Evolutionary conservation across 92 coral and sea anemone genomes (phyloP).

Genomic region (Phenganax subtilis): DNA sequence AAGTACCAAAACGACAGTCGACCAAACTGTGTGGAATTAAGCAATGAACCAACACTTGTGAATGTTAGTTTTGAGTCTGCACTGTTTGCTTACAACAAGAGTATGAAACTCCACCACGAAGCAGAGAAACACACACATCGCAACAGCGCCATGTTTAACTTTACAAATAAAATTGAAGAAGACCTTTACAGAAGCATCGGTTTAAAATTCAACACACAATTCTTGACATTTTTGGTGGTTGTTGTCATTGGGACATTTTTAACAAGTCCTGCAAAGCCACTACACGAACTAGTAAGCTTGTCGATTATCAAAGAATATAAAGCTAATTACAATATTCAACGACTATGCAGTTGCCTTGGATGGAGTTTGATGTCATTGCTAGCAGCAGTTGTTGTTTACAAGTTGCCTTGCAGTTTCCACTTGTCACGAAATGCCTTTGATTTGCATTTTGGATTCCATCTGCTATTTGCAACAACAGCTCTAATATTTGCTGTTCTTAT

Average conservation of each 20-base stretch:
- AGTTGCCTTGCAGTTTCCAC: conserved; percentile 64
- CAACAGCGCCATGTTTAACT: background rate
- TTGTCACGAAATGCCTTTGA: conserved; percentile 65
- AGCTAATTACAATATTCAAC: conserved; percentile 45
- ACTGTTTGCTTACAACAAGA: too few relatives aligned
- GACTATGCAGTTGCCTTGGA: conserved; percentile 64
- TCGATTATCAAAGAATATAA: conserved; percentile 60
- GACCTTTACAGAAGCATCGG: conserved; percentile 1
- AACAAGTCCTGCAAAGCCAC: conserved; percentile 61
- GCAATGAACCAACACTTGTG: background rate
- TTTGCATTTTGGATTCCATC: conserved; percentile 74
- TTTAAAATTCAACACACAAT: conserved; percentile 14
- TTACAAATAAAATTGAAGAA: background rate
- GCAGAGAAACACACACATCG: background rate
- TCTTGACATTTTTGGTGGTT: conserved; percentile 12
- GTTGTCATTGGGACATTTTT: conserved; percentile 30
- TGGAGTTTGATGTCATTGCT: conserved; percentile 65
- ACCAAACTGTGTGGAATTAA: background rate
- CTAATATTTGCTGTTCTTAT: conserved; percentile 61
- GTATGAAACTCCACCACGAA: too few relatives aligned
- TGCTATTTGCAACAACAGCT: conserved; percentile 61
- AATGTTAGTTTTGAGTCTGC: background rate
- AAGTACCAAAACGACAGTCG: conserved; percentile 5
- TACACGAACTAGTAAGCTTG: conserved; percentile 61
- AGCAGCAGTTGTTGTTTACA: conserved; percentile 57